Evolutionary conservation across 2,113 vertebrate species (phyloP).

Genomic region (Nyctereutes procyonoides): DNA sequence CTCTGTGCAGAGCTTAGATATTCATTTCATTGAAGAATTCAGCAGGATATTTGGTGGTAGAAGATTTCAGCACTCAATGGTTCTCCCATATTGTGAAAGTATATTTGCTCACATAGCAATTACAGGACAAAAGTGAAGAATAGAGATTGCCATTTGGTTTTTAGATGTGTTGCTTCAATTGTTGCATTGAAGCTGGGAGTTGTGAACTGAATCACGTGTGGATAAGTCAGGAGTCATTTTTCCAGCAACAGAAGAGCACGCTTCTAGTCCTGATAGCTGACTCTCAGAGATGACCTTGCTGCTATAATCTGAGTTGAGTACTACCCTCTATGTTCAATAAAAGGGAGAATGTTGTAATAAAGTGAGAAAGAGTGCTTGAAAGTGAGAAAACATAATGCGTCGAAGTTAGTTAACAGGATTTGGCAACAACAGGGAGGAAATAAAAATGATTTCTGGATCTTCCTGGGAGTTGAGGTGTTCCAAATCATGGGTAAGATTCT

Average conservation of each 20-base stretch:
- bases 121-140: neutral
- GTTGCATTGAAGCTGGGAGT: fast-evolving
- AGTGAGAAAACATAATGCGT: neutral
- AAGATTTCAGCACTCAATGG: neutral
- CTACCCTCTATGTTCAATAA: neutral
- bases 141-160: neutral
- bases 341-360: neutral
- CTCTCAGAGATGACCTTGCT: neutral
- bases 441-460: neutral
- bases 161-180: neutral
- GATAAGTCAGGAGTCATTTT: neutral
- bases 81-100: neutral
- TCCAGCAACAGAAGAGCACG: neutral
- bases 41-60: neutral
- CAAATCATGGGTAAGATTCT: too few relatives aligned
- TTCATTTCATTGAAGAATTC: neutral
- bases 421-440: neutral
- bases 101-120: neutral
- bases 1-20: fast-evolving
- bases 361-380: neutral
- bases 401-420: neutral
- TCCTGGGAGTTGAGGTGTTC: neutral
- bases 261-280: fast-evolving
- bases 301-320: neutral
- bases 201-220: neutral